Evolutionary conservation across 1,140 invertebrate genomes (phyloP).

Genomic region (Artemia franciscana): DNA sequence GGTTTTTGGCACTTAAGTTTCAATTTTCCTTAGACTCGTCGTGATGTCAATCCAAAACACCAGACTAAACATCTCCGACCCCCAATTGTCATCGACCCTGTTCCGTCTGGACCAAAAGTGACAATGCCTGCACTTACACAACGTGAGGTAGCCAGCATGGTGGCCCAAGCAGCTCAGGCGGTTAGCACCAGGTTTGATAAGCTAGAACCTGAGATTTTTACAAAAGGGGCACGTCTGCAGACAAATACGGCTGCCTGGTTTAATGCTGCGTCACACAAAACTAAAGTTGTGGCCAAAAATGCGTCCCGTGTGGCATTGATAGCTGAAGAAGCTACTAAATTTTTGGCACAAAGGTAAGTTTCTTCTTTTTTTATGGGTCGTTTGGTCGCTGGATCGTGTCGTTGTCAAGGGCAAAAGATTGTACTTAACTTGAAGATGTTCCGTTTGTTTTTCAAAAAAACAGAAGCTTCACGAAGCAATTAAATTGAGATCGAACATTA

Average conservation of each 20-base stretch:
- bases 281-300: slow-evolving; percentile 24
- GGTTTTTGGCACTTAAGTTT: too few species aligned
- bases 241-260: slow-evolving; percentile 27
- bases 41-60: slow-evolving; percentile 6
- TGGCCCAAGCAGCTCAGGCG: slow-evolving; percentile 16
- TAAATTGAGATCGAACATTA: too few species aligned
- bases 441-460: too few species aligned
- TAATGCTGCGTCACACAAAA: slow-evolving; percentile 25
- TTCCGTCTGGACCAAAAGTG: slow-evolving; percentile 14
- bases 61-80: slow-evolving; percentile 15
- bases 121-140: slow-evolving; percentile 19
- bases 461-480: too few species aligned
- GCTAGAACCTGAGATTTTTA: slow-evolving; percentile 19
- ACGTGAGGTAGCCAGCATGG: slow-evolving; percentile 18
- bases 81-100: slow-evolving; percentile 14
- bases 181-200: slow-evolving; percentile 18
- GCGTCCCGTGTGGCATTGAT: slow-evolving; percentile 25
- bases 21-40: not conserved
- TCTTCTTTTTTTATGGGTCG: too few species aligned
- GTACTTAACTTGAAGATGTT: too few species aligned
- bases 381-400: too few species aligned
- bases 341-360: slow-evolving; percentile 24
- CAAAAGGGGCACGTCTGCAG: slow-evolving; percentile 19
- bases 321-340: slow-evolving; percentile 27
- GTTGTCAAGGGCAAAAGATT: too few species aligned